Evolutionary conservation across 2,113 vertebrate species (phyloP), one percentile per base, ranked within the genome.

Genomic region (Chlorodrepanis virens): DNA sequence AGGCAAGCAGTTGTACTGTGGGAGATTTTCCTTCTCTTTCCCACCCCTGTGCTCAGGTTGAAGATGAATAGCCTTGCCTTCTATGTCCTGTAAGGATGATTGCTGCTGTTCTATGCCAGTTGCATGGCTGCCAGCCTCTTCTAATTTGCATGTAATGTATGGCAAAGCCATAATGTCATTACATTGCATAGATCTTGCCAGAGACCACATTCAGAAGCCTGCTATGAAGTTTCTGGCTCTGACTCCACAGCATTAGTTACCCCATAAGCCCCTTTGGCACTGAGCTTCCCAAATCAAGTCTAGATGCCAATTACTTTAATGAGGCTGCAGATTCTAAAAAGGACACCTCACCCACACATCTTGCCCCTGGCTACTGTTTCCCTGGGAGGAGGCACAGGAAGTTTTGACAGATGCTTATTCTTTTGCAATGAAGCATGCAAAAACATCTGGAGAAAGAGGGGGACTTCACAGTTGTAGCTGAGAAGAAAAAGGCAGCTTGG

Each of bases 61-160:
- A 93, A 18, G 67, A 89, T 93, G 60, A 82, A 90, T 59, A 82
- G 76, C 60, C 27, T 76, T 56, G 71, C 63, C 63, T 89, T 85
- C 78, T 59, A n/a, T 6, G 4, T 79, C 42, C 94, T 93, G 77
- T 81, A 82, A 93, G 70, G 53, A 37, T 75, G 57, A 93, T 81
- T 94, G 78, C 80, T 92, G 50, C 37, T 76, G 9, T 69, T 35
- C 86, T 69, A 9, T 92, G 90, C 85, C 87, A 89, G 54, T 12
- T 97, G 86, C 56, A 17, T 59, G 77, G 61, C 57, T 94, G 93
- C 94, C 95, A 96, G 74, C 24, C 75, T 71, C 61, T 89, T 87
- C 87, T 94, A 57, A 95, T 92, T 93, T 95, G 57, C 88, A 92
- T 87, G 89, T 88, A 93, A 92, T 78, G 45, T 95, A 93, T 95